A percentile compares a stretch with the other conserved stretches of the same genome.
phyloP scores from a whole-genome alignment of 1,140 invertebrate species.

The Fopius arisanus region DNA sequence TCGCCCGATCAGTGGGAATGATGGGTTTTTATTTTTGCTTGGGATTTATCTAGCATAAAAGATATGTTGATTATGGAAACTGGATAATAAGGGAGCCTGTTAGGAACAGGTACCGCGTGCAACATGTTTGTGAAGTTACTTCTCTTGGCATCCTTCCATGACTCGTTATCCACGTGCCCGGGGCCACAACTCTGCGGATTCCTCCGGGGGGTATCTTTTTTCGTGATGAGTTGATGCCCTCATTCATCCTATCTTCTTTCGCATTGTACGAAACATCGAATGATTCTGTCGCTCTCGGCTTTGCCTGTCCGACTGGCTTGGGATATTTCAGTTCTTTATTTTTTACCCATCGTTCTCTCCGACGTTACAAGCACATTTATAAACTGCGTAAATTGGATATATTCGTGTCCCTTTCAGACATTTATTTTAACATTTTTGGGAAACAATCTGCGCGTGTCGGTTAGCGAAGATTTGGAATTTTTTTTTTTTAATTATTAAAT shows the following conservation, averaged over 20 bases:
- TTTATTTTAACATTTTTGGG: too few relatives aligned
- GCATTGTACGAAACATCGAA: conserved; percentile 16
- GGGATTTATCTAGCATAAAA: background rate
- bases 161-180: conserved; percentile 32
- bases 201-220: conserved; percentile 4
- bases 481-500: too few relatives aligned
- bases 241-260: conserved; percentile 14
- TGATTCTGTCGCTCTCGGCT: conserved; percentile 14
- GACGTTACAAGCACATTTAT: background rate
- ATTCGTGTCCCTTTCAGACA: background rate
- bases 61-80: conserved; percentile 1
- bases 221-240: conserved; percentile 12
- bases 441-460: too few relatives aligned
- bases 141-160: conserved; percentile 29
- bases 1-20: background rate
- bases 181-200: conserved; percentile 4
- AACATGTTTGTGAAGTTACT: conserved; percentile 20
- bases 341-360: background rate
- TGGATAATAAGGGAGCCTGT: conserved; percentile 2
- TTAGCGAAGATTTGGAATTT: too few relatives aligned
- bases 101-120: background rate
- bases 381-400: background rate
- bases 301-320: background rate
- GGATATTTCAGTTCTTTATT: background rate
- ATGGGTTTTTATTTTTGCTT: background rate